Percentiles rank a stretch among this genome's conserved stretches.
Evolutionary conservation across 2,113 vertebrate species (phyloP).

Genomic region (Ifrita kowaldi): DNA sequence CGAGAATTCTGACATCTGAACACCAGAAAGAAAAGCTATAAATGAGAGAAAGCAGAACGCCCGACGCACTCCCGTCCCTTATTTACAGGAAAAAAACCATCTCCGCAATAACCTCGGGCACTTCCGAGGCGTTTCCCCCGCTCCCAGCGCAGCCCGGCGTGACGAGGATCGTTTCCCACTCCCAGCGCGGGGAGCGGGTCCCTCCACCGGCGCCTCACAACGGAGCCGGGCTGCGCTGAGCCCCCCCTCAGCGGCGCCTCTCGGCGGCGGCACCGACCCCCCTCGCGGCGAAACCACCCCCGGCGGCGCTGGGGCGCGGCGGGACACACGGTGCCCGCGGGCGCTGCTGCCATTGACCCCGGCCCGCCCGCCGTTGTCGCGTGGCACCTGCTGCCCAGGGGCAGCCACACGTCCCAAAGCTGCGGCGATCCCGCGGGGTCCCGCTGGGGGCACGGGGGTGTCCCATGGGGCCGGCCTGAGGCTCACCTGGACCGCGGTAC

Average conservation of each 20-base stretch:
- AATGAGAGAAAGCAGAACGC: no score
- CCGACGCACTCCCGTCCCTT: background rate
- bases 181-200: background rate
- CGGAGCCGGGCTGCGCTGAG: background rate
- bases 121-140: background rate
- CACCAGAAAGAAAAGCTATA: background rate
- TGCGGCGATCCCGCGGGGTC: no score
- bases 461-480: background rate
- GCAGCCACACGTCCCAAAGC: background rate
- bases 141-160: background rate
- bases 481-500: background rate
- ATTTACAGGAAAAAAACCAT: rapidly evolving
- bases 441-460: no score
- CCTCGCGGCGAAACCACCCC: background rate
- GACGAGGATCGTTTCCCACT: background rate
- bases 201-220: background rate
- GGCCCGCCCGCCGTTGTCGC: background rate
- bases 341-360: background rate
- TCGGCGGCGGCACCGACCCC: background rate
- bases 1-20: background rate
- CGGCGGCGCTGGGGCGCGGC: background rate
- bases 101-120: background rate
- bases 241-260: background rate
- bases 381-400: background rate
- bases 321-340: background rate